These are phyloP conservation scores for Amblyraja radiata DNA, from an alignment of 2,797 vertebrate genomes.

Conservation along the genomic window DNA sequence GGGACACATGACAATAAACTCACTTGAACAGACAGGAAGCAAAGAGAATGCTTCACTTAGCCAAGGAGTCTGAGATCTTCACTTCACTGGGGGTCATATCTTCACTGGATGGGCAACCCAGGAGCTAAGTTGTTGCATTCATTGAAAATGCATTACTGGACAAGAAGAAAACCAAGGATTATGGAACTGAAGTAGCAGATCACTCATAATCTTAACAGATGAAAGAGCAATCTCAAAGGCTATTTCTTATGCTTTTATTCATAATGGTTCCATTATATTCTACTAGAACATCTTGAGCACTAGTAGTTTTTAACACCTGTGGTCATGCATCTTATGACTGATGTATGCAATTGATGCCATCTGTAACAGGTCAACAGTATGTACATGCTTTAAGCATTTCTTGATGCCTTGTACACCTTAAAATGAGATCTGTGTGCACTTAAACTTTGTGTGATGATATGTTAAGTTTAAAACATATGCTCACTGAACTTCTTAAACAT, in stretches of 20 bases:
- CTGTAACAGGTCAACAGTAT: neutral
- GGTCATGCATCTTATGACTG: neutral
- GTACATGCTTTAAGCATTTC: neutral
- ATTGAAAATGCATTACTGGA: no score
- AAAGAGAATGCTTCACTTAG: no score
- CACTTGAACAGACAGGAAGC: no score
- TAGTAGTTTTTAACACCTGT: neutral
- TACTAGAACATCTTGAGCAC: neutral
- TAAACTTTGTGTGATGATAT: neutral
- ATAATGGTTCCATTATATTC: neutral
- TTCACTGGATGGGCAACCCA: no score
- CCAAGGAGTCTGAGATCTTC: no score
- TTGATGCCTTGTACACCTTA: neutral
- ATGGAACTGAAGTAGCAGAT: no score
- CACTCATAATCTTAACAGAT: no score
- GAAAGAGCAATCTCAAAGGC: no score
- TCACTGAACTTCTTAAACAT: neutral
- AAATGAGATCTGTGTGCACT: neutral
- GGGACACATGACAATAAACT: no score
- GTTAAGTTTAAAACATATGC: neutral
- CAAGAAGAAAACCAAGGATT: no score
- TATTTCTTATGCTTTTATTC: neutral
- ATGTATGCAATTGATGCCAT: neutral
- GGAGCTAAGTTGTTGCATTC: no score
- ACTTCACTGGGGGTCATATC: no score